Conservation (phyloP, 2,888 invertebrate species). For the Alviniconcha strummeri region DNA sequence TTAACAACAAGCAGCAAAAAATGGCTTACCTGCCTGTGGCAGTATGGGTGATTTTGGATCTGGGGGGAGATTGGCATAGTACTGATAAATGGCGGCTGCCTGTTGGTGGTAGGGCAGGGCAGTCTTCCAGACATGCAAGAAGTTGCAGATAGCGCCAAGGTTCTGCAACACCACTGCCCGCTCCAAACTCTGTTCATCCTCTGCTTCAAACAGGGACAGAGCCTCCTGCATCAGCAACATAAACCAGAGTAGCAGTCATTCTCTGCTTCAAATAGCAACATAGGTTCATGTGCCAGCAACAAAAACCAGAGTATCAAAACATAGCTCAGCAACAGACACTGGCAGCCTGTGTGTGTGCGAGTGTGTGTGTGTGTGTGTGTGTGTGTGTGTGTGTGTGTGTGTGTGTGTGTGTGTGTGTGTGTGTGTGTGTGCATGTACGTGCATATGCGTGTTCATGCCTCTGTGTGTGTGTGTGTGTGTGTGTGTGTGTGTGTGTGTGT, state of each 20-base stretch:
- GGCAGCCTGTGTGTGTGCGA: not conserved
- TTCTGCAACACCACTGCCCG: constrained; percentile 28
- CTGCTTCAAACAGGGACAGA: not conserved
- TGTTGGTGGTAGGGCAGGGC: constrained; percentile 10
- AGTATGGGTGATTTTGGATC: not conserved
- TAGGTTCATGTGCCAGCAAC: too few species aligned
- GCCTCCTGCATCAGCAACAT: not conserved
- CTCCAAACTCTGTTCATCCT: constrained; percentile 17
- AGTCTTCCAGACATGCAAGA: not conserved
- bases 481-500: not conserved
- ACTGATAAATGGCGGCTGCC: constrained; percentile 24
- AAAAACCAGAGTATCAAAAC: too few species aligned
- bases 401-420: not conserved
- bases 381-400: constrained; percentile 3
- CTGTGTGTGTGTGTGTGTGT: not conserved
- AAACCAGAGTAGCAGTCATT: too few species aligned
- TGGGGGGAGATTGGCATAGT: not conserved
- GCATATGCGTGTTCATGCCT: not conserved
- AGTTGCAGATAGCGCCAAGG: constrained; percentile 23
- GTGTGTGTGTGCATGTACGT: constrained; percentile 1
- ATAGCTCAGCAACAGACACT: too few species aligned
- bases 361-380: constrained; percentile 9
- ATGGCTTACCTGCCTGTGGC: constrained; percentile 10
- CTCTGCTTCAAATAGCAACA: too few species aligned
- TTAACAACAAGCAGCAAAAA: too few species aligned